Conservation (phyloP, 2,888 invertebrate species). For the Eristalis intricaria region DNA sequence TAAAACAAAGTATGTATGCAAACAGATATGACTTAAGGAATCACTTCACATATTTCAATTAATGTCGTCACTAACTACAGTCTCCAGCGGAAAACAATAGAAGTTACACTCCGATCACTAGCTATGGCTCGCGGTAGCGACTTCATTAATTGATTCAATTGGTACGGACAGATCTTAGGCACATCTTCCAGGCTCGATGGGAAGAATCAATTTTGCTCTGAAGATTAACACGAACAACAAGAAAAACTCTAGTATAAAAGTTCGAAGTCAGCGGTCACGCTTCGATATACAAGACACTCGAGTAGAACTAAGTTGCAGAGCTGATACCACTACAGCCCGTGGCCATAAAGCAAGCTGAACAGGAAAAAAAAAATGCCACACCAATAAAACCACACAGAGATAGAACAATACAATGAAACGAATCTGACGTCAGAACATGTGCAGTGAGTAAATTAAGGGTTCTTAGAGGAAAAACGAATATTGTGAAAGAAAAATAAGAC, state of each 20-base stretch:
- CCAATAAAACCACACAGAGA: neutral
- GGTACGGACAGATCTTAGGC: neutral
- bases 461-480: neutral
- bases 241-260: neutral
- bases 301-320: conserved; percentile 7
- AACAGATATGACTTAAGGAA: neutral
- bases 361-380: neutral
- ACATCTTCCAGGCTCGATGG: neutral
- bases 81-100: neutral
- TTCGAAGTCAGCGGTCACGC: neutral
- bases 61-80: neutral
- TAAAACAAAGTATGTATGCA: neutral
- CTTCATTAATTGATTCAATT: conserved; percentile 1
- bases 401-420: neutral
- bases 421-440: neutral
- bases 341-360: neutral
- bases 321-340: neutral
- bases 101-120: neutral
- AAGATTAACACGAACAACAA: neutral
- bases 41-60: neutral
- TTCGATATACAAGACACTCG: conserved; percentile 10
- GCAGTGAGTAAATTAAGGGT: neutral
- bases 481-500: neutral
- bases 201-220: neutral
- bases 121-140: neutral